Evolutionary conservation across 2,113 vertebrate species (phyloP).

Genomic region (Chiloscyllium plagiosum): DNA sequence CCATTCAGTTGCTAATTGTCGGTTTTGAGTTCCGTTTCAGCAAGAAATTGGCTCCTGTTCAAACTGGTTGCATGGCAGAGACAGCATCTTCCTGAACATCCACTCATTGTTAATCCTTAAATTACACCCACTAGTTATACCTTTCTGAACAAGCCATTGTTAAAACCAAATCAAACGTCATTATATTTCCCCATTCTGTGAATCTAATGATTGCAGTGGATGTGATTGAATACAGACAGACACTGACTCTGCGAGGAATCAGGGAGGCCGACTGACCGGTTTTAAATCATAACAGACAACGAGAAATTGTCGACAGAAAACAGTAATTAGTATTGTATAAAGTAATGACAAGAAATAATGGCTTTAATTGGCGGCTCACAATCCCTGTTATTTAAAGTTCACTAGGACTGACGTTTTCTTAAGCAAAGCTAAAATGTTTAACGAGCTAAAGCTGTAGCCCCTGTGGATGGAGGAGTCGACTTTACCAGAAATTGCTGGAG

Average conservation of each 20-base stretch:
- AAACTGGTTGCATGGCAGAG: not conserved
- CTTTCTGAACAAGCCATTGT: not conserved
- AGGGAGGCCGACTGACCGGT: not conserved
- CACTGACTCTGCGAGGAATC: not conserved
- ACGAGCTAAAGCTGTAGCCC: not conserved
- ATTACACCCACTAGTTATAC: constrained; percentile 25
- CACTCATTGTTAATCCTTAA: not conserved
- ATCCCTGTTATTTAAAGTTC: not conserved
- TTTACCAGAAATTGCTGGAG: not conserved
- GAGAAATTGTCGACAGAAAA: not conserved
- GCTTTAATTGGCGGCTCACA: not conserved
- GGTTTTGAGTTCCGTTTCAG: constrained; percentile 6
- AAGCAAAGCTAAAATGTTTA: not conserved
- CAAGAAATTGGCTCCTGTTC: not conserved
- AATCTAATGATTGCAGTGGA: not conserved
- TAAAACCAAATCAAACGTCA: not conserved
- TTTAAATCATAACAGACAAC: not conserved
- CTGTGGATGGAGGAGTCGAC: not conserved
- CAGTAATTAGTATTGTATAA: not conserved
- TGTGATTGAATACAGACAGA: not conserved
- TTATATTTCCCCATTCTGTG: not conserved
- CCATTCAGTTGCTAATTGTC: constrained; percentile 32
- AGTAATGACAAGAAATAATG: not conserved
- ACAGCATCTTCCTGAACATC: not conserved
- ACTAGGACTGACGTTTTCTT: not conserved